Base-by-base conservation (phyloP, 2,113 vertebrate species). In the Regulus satrapa region DNA sequence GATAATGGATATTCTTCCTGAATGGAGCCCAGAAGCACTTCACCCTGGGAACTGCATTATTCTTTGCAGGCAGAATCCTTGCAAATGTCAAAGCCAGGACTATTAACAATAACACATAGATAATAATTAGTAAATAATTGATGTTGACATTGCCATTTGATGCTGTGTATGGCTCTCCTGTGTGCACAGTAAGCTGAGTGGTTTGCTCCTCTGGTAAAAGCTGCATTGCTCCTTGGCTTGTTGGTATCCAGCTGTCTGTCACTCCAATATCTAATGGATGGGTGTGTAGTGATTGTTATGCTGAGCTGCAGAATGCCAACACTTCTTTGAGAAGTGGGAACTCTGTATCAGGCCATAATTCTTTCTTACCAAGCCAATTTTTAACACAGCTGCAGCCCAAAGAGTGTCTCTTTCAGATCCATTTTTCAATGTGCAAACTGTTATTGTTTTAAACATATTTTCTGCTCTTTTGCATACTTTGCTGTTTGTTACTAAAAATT, bases 101-200 rank as follows among this genome's bases (percentile, higher is more conserved):
- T 88, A 82, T 73, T 92, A 91, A 49, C 64, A 68, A n/a, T 34
- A 73, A 72, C 54, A 40, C 34, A 45, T 29, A 56, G 61, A 78
- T 64, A 89, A 91, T 68, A 88, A 94, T 72, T 67, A 67, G 48
- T 68, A 81, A 87, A 87, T 86, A 85, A 91, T 52, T 89, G 45
- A 55, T 89, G 31, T 16, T 78, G 52, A 52, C 66, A 48, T 29
- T 87, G 66, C 21, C 54, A 18, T 51, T 78, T 45, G 56, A 77
- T 87, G 84, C 61, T 73, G 75, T 36, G 58, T 45, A 31, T 36
- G 43, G 34, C 76, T 89, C 41, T 63, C 48, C 18, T 75, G 31
- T 31, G 32, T 51, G 43, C 24, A 48, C 1, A 7, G 51, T 13
- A 38, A 83, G 32, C 29, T 51, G 64, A 74, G 66, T 15, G 21